A percentile compares a stretch with the other conserved stretches of the same genome.
These are phyloP conservation scores for Episyrphus balteatus DNA, from an alignment of 1,140 invertebrate species.

Conservation along the genomic window DNA sequence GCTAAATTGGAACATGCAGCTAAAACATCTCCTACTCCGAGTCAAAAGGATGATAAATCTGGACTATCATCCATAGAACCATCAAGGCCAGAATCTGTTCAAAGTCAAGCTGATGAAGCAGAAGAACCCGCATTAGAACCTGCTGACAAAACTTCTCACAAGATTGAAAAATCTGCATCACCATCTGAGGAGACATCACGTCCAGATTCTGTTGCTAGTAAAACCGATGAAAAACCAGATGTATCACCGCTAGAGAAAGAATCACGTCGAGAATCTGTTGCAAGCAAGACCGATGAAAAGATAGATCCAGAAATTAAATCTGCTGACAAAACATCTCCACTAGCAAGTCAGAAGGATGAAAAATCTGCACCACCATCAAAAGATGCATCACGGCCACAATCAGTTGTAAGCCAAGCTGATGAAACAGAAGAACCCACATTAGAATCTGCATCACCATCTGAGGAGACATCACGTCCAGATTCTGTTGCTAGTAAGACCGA, in stretches of 20 bases:
- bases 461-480: slow-evolving; percentile 1
- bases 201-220: too few relatives aligned
- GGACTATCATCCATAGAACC: slow-evolving; percentile 5
- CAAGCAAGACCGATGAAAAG: too few relatives aligned
- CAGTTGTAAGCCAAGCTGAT: not conserved
- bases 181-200: not conserved
- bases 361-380: slow-evolving; percentile 11
- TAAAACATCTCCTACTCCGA: too few relatives aligned
- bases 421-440: too few relatives aligned
- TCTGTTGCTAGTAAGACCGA: too few relatives aligned
- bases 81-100: slow-evolving; percentile 12
- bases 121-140: not conserved
- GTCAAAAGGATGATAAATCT: slow-evolving; percentile 5
- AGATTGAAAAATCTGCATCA: slow-evolving; percentile 7
- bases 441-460: not conserved
- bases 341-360: slow-evolving; percentile 3
- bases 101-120: slow-evolving; percentile 5
- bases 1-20: slow-evolving; percentile 1
- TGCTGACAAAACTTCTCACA: slow-evolving; percentile 4
- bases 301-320: not conserved
- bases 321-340: not conserved
- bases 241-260: not conserved
- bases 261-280: not conserved
- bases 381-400: slow-evolving; percentile 10
- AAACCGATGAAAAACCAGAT: not conserved